phyloP scores from a whole-genome alignment of 2,113 vertebrate genomes.

The Neoarius graeffei region DNA sequence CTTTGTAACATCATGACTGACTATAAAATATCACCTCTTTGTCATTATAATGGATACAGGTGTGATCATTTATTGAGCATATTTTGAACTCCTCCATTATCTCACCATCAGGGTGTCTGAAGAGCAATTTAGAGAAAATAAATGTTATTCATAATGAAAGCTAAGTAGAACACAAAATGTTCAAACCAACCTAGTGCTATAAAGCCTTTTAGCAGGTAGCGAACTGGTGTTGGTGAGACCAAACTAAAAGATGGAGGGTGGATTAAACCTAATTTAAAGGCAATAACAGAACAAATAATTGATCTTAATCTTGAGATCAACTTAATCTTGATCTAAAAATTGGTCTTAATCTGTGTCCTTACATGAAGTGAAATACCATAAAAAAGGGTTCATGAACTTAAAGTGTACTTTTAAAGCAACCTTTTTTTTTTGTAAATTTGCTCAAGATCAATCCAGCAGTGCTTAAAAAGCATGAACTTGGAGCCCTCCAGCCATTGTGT shows the following conservation, averaged over 20 bases:
- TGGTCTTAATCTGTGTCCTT: not conserved
- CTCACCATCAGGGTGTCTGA: not conserved
- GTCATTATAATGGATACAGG: not conserved
- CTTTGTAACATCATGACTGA: not conserved
- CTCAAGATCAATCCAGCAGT: not conserved
- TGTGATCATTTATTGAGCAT: not conserved
- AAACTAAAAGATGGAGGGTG: not conserved
- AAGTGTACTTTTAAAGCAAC: not conserved
- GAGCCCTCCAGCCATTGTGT: not conserved
- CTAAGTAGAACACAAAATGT: too few species aligned
- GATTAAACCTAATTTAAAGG: constrained; percentile 10
- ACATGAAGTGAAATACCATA: not conserved
- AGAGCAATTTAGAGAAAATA: not conserved
- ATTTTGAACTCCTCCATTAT: not conserved
- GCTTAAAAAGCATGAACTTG: not conserved
- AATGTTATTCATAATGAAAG: not conserved
- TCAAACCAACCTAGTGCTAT: not conserved
- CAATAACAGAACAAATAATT: not conserved
- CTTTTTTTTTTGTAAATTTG: not conserved
- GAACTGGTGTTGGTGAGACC: too few species aligned
- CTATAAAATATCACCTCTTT: not conserved
- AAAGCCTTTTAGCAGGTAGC: not conserved
- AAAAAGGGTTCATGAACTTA: not conserved
- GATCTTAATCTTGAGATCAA: not conserved
- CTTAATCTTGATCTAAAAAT: not conserved